These are phyloP conservation scores for Cinclus cinclus DNA, from an alignment of 2,113 vertebrate species.

Conservation along the genomic window DNA sequence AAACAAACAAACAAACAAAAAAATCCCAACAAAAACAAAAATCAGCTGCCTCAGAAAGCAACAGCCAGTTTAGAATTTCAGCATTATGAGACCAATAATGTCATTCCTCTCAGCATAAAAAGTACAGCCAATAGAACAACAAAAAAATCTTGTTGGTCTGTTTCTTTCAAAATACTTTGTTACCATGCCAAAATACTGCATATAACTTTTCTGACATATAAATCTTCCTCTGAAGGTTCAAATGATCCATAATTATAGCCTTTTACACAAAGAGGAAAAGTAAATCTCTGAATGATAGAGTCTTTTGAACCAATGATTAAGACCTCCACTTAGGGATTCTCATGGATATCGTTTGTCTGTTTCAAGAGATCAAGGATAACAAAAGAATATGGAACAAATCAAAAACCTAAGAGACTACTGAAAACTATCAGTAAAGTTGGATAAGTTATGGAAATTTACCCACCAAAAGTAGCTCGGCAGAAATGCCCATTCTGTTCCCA, in stretches of 20 bases:
- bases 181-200: background rate
- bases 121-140: background rate
- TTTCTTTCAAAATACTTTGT: background rate
- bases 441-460: background rate
- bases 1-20: too few species aligned
- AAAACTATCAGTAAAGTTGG: background rate
- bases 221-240: background rate
- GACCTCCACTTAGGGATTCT: background rate
- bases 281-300: background rate
- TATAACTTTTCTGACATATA: background rate
- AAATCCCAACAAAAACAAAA: too few species aligned
- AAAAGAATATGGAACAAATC: background rate
- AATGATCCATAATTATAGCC: background rate
- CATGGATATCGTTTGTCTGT: background rate
- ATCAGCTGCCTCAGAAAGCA: background rate
- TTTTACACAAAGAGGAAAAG: background rate
- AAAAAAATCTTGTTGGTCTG: background rate
- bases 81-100: background rate
- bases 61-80: background rate
- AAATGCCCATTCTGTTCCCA: background rate
- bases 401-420: background rate
- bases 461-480: background rate
- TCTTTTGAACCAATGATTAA: background rate
- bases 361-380: background rate
- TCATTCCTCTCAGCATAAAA: background rate